These are phyloP conservation scores for Bradypodion ventrale DNA, from an alignment of 2,797 vertebrate genomes.

Conservation along the genomic window DNA sequence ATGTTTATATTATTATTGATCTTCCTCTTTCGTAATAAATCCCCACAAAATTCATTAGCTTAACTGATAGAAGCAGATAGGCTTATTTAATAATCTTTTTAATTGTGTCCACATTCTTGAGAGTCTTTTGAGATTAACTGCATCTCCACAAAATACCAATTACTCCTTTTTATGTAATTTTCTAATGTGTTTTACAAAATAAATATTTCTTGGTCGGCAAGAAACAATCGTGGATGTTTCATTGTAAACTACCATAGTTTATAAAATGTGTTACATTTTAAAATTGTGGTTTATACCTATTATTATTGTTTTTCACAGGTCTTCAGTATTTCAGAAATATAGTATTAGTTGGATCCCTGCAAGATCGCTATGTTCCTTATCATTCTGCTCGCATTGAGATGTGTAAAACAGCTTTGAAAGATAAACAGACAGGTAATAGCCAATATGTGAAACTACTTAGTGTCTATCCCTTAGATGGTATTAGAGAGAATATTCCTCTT, in stretches of 20 bases:
- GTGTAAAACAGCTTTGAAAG: constrained; percentile 99
- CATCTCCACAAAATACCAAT: not conserved
- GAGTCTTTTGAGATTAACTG: too few species aligned
- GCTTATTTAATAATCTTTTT: not conserved
- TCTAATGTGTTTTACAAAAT: too few species aligned
- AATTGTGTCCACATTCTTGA: not conserved
- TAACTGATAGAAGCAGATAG: not conserved
- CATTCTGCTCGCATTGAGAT: constrained; percentile 99
- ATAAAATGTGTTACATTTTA: not conserved
- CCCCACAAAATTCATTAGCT: not conserved
- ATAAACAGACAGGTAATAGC: constrained; percentile 93
- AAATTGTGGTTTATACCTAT: not conserved
- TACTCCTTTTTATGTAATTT: not conserved
- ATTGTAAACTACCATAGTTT: not conserved
- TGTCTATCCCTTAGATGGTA: not conserved
- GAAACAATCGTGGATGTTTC: not conserved
- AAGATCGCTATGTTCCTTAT: constrained; percentile 98
- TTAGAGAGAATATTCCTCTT: not conserved
- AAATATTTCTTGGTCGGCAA: not conserved
- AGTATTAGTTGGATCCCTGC: constrained; percentile 94
- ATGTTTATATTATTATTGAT: not conserved
- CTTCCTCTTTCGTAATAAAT: not conserved
- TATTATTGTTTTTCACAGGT: constrained; percentile 74
- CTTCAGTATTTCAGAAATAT: constrained; percentile 98
- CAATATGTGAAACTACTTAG: not conserved